phyloP scores from a whole-genome alignment of 2,888 invertebrate species.

The Cantharis flavilabris region DNA sequence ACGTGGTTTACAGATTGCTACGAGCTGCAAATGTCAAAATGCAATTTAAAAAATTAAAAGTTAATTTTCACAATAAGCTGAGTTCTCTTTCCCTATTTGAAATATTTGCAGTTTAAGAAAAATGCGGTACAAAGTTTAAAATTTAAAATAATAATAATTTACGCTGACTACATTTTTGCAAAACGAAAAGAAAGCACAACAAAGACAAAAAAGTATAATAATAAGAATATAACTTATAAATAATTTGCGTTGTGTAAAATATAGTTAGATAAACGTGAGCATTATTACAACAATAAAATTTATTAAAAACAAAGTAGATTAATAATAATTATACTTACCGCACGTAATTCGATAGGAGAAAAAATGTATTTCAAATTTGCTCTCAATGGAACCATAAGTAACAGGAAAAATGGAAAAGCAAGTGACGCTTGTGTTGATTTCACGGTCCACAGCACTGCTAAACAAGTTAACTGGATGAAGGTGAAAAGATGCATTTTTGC shows the following conservation, averaged over 20 bases:
- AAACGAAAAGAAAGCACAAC: background rate
- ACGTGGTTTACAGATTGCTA: background rate
- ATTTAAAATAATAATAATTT: background rate
- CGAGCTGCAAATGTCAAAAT: background rate
- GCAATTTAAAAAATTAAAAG: background rate
- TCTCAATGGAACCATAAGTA: constrained; percentile 88
- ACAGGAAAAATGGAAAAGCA: constrained; percentile 91
- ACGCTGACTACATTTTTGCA: background rate
- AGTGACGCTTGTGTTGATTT: constrained; percentile 89
- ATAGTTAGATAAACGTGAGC: background rate
- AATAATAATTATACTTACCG: constrained; percentile 68
- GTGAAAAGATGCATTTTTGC: constrained; percentile 93
- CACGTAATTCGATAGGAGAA: constrained; percentile 79
- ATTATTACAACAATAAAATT: background rate
- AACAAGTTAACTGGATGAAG: constrained; percentile 77
- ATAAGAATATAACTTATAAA: background rate
- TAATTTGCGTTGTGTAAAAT: background rate
- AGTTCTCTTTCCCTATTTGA: background rate
- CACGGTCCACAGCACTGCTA: constrained; percentile 81
- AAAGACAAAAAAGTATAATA: background rate
- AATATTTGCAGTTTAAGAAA: background rate
- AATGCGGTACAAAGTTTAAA: background rate
- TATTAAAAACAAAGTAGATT: background rate
- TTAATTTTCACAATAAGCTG: background rate
- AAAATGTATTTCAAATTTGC: constrained; percentile 74